Evolutionary conservation across 1,140 invertebrate species (phyloP), one percentile per base, ranked within the genome.

Genomic region (Diuraphis noxia): DNA sequence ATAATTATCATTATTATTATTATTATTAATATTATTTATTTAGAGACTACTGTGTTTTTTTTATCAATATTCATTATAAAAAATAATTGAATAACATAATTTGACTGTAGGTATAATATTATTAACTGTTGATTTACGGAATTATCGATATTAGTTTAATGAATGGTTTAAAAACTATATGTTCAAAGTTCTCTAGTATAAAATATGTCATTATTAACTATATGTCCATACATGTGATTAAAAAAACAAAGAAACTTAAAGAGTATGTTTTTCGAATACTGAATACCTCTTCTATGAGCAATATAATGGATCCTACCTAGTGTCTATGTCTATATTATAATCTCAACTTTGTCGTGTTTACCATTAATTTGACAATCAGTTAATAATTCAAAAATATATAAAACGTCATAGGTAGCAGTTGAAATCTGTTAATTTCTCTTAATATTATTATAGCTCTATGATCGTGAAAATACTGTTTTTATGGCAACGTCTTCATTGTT

Each of bases 401-500:
- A 30, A 56, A 56, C 25, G 52, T 56, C 6, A 56, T 43, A 23
- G 23, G 8, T 7, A 23, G 49, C 23, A 23, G 49, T 52, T n/a
- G 10, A 72, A 72, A 72, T 17, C 19, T 72, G 30, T 72, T 17
- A 72, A n/a, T 5, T 72, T n/a, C 30, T 72, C 52, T 72, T 17
- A 72, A 72, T 72, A 72, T 19, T 72, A 23, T 21, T 49, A 72
- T 7, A 17, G 9, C 34, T 34, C 17, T 34, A 34, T 34, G 9
- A 36, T 49, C n/a, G 1, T 85, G 1, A 46, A 85, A 85, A 89
- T 89, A 89, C 88, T 46, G 88, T 89, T 63, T 89, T 89, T 40
- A 89, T 89, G 38, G 88, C 88, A 10, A 89, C 88, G 36, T 89
- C 88, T 77, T 89, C 56, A 30, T 89, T 77, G 30, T n/a, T 89